A percentile compares a stretch with the other conserved stretches of the same genome.
Evolutionary conservation across 2,113 vertebrate genomes (phyloP).

Genomic region (Vulpes vulpes): DNA sequence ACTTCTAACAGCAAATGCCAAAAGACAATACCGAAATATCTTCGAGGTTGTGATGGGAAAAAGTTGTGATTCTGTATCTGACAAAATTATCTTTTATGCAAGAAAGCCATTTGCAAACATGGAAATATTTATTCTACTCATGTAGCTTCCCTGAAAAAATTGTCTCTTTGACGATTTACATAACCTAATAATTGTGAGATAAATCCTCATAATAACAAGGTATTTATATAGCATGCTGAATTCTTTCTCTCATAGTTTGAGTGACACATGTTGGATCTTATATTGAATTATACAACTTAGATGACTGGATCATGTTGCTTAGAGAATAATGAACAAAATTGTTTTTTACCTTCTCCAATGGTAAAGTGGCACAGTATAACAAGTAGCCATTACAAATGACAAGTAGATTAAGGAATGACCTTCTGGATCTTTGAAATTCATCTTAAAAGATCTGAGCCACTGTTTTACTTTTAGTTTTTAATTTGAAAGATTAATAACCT

Average conservation of each 20-base stretch:
- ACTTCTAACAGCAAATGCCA: not conserved
- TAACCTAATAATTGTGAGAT: not conserved
- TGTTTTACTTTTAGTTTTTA: not conserved
- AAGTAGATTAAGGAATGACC: not conserved
- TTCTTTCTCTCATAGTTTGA: not conserved
- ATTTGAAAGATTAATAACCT: not conserved
- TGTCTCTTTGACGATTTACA: not conserved
- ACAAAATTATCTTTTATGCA: not conserved
- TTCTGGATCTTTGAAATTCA: not conserved
- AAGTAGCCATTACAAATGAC: not conserved
- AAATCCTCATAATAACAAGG: not conserved
- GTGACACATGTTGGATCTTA: not conserved
- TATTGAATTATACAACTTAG: not conserved
- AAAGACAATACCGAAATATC: not conserved
- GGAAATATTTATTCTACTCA: not conserved
- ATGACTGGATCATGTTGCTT: not conserved
- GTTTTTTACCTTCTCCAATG: not conserved
- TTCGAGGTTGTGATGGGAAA: not conserved
- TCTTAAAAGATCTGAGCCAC: not conserved
- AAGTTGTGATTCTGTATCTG: not conserved
- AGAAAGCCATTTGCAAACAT: not conserved
- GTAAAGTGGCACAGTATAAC: not conserved
- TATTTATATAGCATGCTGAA: not conserved
- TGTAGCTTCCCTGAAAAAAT: not conserved
- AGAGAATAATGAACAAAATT: not conserved